phyloP scores from a whole-genome alignment of 2,113 vertebrate genomes.

The Cynoglossus semilaevis region DNA sequence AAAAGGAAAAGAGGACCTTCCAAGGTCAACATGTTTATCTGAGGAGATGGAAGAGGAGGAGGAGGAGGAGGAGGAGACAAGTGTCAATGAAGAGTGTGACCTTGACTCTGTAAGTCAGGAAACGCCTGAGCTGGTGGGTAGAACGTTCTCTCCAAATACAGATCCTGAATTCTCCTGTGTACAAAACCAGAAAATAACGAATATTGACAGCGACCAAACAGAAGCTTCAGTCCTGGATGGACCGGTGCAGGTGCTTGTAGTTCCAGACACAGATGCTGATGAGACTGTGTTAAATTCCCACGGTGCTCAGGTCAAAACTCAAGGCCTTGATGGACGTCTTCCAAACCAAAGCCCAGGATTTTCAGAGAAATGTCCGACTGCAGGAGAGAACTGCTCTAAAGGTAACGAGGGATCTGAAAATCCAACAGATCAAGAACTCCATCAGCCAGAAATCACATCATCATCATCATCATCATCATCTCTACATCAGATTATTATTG shows the following conservation, averaged over 20 bases:
- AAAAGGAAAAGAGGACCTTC: slow-evolving; percentile 15
- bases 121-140: not conserved
- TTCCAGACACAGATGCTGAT: slow-evolving; percentile 77
- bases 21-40: slow-evolving; percentile 16
- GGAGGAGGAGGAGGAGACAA: slow-evolving; percentile 16
- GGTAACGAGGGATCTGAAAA: slow-evolving; percentile 3
- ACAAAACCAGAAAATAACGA: slow-evolving; percentile 78
- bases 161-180: too few species aligned
- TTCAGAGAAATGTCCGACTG: not conserved
- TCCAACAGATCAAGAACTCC: not conserved
- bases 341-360: slow-evolving; percentile 80
- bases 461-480: too few species aligned
- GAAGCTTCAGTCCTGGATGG: slow-evolving; percentile 88
- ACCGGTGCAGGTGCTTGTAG: slow-evolving; percentile 89
- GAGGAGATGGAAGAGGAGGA: slow-evolving; percentile 7
- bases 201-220: slow-evolving; percentile 88
- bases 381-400: not conserved
- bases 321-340: slow-evolving; percentile 85
- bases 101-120: slow-evolving; percentile 14
- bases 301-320: slow-evolving; percentile 85
- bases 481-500: too few species aligned
- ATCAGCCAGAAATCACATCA: not conserved
- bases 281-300: slow-evolving; percentile 74
- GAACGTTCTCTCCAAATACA: too few species aligned
- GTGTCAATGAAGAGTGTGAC: slow-evolving; percentile 10